Conservation (phyloP, 2,797 vertebrate genomes). For the Morelia viridis region DNA sequence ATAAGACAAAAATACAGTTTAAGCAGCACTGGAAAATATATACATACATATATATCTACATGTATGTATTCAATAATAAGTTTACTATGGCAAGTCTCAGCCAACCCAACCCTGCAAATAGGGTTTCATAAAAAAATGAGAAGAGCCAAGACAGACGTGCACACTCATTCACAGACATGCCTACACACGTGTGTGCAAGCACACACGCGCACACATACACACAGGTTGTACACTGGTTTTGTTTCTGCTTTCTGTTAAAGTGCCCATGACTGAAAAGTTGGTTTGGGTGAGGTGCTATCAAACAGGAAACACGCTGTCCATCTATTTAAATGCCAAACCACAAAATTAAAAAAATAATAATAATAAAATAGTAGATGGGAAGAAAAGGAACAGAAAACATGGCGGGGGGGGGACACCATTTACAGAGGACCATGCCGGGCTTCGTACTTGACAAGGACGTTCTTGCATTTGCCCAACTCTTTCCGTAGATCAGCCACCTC, state of each 20-base stretch:
- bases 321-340: conserved; percentile 70
- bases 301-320: conserved; percentile 80
- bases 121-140: conserved; percentile 61
- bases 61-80: conserved; percentile 51
- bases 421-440: conserved; percentile 89
- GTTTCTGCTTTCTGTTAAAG: conserved; percentile 78
- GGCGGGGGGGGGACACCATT: conserved; percentile 31
- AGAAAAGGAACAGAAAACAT: neutral
- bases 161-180: conserved; percentile 12
- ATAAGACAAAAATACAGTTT: conserved; percentile 44
- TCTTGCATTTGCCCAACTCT: conserved; percentile 96
- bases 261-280: conserved; percentile 78
- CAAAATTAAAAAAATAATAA: neutral
- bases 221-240: conserved; percentile 58
- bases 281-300: conserved; percentile 74
- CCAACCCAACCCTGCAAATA: conserved; percentile 74
- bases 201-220: conserved; percentile 24
- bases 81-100: conserved; percentile 62
- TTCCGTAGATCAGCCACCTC: conserved; percentile 93
- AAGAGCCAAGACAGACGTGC: conserved; percentile 63
- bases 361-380: neutral
- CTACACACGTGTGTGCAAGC: neutral
- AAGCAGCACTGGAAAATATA: conserved; percentile 58
- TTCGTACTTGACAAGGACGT: conserved; percentile 91
- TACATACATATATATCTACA: conserved; percentile 11